These are phyloP conservation scores for Drosophila azteca DNA, from an alignment of 1,140 invertebrate species.

Conservation along the genomic window DNA sequence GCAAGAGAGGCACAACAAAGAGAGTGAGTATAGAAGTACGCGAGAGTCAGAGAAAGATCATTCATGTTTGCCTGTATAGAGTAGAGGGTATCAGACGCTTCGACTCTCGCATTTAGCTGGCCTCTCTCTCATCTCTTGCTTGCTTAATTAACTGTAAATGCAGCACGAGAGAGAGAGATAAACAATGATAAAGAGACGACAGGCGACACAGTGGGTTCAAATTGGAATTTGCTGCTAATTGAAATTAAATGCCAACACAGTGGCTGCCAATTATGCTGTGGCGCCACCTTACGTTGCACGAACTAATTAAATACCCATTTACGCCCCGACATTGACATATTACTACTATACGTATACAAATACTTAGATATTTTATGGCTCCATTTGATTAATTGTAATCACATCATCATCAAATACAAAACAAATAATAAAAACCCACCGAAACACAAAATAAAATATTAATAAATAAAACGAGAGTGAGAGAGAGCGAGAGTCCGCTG, in stretches of 20 bases:
- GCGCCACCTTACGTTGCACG: constrained; percentile 59
- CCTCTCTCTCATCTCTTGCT: neutral
- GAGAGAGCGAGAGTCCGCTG: constrained; percentile 15
- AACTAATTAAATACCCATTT: constrained; percentile 68
- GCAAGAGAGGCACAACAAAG: neutral
- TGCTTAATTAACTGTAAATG: constrained; percentile 69
- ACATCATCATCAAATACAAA: constrained; percentile 26
- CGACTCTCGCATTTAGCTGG: no score
- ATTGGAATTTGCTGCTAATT: constrained; percentile 42
- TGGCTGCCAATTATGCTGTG: constrained; percentile 64
- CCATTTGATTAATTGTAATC: constrained; percentile 69
- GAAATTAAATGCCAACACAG: constrained; percentile 37
- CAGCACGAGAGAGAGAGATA: neutral
- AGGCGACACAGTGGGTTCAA: constrained; percentile 11
- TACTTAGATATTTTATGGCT: constrained; percentile 53
- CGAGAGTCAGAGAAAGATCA: neutral
- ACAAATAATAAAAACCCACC: neutral
- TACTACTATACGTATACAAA: no score
- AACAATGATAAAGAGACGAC: neutral
- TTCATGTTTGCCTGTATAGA: neutral
- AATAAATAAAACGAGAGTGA: constrained; percentile 66
- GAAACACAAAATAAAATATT: constrained; percentile 35
- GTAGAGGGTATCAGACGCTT: no score
- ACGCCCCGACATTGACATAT: constrained; percentile 54
- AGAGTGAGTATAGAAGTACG: no score